Conservation (phyloP, 1,140 invertebrate species). For the Lerema accius region DNA sequence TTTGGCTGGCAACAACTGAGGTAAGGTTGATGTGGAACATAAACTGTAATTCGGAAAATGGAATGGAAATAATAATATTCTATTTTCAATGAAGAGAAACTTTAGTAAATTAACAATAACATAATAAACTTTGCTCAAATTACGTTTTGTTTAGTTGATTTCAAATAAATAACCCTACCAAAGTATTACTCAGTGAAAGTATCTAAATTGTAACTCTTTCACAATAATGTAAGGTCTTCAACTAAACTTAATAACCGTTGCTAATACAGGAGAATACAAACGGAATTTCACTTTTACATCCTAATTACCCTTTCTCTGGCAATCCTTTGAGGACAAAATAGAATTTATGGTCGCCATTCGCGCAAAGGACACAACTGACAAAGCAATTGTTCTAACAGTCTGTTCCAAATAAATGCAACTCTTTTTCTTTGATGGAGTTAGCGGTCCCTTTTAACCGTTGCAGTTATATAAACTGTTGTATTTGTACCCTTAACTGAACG, state of each 20-base stretch:
- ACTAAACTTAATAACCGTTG: slow-evolving; percentile 52
- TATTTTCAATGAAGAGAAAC: too few relatives aligned
- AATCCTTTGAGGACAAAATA: slow-evolving; percentile 51
- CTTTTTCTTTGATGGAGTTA: slow-evolving; percentile 58
- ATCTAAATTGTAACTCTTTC: slow-evolving; percentile 47
- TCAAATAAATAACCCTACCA: slow-evolving; percentile 25
- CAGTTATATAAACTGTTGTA: slow-evolving; percentile 54
- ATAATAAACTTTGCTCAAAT: neutral
- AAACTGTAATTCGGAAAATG: too few relatives aligned
- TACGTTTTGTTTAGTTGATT: slow-evolving; percentile 26
- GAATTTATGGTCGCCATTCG: slow-evolving; percentile 66
- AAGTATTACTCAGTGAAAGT: slow-evolving; percentile 65
- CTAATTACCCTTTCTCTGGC: slow-evolving; percentile 70
- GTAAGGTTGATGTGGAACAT: too few relatives aligned
- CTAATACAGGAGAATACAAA: slow-evolving; percentile 59
- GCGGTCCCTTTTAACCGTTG: slow-evolving; percentile 67
- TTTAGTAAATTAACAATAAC: neutral
- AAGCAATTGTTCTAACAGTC: slow-evolving; percentile 42
- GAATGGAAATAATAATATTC: too few relatives aligned
- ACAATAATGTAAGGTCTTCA: slow-evolving; percentile 23
- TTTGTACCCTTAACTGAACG: too few relatives aligned
- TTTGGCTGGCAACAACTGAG: too few relatives aligned
- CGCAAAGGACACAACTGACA: slow-evolving; percentile 53
- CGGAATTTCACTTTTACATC: slow-evolving; percentile 75
- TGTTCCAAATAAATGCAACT: slow-evolving; percentile 73